Percentiles rank a stretch among this genome's conserved stretches.
Evolutionary conservation across 2,888 invertebrate genomes (phyloP).

Genomic region (Loripinus fragilis): DNA sequence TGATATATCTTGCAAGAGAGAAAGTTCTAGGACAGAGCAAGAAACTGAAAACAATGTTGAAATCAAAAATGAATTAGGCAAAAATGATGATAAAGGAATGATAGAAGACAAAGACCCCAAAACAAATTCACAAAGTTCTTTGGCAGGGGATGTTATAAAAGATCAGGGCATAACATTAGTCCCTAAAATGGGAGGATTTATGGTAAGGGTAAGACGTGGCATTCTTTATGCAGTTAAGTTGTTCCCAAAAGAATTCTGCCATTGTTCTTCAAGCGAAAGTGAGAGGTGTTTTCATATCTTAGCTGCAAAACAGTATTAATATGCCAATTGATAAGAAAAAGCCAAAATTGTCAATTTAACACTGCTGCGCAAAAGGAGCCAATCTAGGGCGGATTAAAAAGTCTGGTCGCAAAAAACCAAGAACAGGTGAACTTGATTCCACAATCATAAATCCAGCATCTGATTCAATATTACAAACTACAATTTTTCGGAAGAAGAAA

Average conservation of each 20-base stretch:
- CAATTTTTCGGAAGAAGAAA: too few relatives aligned
- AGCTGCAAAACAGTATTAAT: too few relatives aligned
- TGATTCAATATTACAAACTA: too few relatives aligned
- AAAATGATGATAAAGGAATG: neutral
- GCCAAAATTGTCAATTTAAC: too few relatives aligned
- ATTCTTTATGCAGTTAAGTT: conserved; percentile 3
- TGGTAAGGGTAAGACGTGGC: neutral
- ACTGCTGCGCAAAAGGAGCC: too few relatives aligned
- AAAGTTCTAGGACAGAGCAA: too few relatives aligned
- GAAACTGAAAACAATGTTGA: too few relatives aligned
- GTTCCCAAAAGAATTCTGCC: conserved; percentile 1
- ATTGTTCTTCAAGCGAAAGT: neutral
- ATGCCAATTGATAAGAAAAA: too few relatives aligned
- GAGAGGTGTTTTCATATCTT: neutral
- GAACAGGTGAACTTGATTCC: too few relatives aligned
- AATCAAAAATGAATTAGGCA: neutral
- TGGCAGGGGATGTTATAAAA: neutral
- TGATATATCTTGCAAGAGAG: neutral
- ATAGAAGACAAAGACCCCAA: neutral
- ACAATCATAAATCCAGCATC: too few relatives aligned
- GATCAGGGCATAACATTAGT: neutral
- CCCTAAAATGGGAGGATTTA: neutral
- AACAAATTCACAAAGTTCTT: neutral
- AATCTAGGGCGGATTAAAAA: too few relatives aligned
- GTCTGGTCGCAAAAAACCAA: too few relatives aligned